These are phyloP conservation scores for Hafferia zeledoni DNA, from an alignment of 2,797 vertebrate species.

Conservation along the genomic window DNA sequence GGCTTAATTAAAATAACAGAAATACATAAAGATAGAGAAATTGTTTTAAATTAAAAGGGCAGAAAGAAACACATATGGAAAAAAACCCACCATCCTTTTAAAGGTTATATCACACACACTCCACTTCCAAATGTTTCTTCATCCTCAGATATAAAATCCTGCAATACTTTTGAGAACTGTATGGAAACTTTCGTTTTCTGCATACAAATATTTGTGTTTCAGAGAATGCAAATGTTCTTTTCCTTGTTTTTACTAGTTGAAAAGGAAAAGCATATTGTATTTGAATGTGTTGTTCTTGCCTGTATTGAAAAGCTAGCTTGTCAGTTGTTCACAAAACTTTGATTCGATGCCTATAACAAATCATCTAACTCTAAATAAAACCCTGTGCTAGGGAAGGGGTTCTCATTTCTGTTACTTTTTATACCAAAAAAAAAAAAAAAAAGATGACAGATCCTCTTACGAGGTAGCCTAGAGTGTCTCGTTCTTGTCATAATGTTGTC, in stretches of 20 bases:
- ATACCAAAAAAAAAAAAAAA: background rate
- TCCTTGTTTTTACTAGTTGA: background rate
- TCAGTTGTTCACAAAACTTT: background rate
- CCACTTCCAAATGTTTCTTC: background rate
- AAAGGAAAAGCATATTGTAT: background rate
- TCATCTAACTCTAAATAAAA: background rate
- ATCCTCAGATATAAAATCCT: background rate
- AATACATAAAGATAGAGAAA: background rate
- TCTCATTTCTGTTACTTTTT: constrained; percentile 29
- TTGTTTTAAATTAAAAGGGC: background rate
- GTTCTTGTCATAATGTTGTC: constrained; percentile 79
- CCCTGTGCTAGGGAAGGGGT: background rate
- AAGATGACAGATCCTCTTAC: constrained; percentile 61
- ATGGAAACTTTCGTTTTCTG: background rate
- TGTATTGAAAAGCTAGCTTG: constrained; percentile 18
- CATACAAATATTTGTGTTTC: background rate
- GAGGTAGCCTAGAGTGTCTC: constrained; percentile 69
- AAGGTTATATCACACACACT: background rate
- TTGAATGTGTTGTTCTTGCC: constrained; percentile 50
- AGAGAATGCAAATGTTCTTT: background rate
- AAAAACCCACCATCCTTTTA: background rate
- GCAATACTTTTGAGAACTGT: background rate
- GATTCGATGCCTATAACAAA: background rate
- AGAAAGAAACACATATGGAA: background rate
- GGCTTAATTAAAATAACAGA: background rate